A percentile compares a stretch with the other conserved stretches of the same genome.
phyloP scores from a whole-genome alignment of 2,888 invertebrate genomes.

The Metellina segmentata region DNA sequence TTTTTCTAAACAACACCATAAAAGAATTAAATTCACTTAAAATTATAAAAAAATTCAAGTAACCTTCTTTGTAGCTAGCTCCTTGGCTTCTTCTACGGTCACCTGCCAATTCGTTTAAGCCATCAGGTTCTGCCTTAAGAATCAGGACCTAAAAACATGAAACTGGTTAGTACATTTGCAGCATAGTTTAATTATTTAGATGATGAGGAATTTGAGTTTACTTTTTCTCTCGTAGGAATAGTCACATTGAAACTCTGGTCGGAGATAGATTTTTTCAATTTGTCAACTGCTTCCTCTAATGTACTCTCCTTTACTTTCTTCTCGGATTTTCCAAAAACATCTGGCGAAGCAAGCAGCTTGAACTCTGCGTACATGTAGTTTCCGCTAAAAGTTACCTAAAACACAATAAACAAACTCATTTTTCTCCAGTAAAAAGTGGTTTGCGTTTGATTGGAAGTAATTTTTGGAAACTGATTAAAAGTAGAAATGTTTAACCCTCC shows the following conservation, averaged over 20 bases:
- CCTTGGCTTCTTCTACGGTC: conserved; percentile 11
- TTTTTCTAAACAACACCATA: too few species aligned
- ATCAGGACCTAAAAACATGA: conserved; percentile 29
- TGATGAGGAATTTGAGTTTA: background rate
- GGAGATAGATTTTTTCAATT: conserved; percentile 29
- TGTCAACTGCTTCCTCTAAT: conserved; percentile 47
- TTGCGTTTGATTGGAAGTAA: too few species aligned
- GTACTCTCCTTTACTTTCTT: background rate
- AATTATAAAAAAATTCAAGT: too few species aligned
- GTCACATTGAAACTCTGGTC: conserved; percentile 24
- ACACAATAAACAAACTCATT: background rate
- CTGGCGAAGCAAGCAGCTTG: conserved; percentile 42
- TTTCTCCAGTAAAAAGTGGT: too few species aligned
- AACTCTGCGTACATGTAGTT: conserved; percentile 58
- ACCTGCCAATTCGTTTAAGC: conserved; percentile 67
- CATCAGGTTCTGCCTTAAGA: conserved; percentile 44
- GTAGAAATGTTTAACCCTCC: too few species aligned
- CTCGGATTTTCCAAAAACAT: background rate
- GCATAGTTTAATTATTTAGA: background rate
- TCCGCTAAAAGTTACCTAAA: conserved; percentile 28
- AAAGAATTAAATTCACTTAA: too few species aligned
- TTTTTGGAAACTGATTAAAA: too few species aligned
- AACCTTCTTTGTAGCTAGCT: conserved; percentile 65
- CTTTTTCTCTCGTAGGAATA: background rate
- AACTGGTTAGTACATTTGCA: conserved; percentile 6